Percentiles rank a stretch among this genome's conserved stretches.
phyloP scores from a whole-genome alignment of 2,797 vertebrate genomes.

The Florisuga fusca region DNA sequence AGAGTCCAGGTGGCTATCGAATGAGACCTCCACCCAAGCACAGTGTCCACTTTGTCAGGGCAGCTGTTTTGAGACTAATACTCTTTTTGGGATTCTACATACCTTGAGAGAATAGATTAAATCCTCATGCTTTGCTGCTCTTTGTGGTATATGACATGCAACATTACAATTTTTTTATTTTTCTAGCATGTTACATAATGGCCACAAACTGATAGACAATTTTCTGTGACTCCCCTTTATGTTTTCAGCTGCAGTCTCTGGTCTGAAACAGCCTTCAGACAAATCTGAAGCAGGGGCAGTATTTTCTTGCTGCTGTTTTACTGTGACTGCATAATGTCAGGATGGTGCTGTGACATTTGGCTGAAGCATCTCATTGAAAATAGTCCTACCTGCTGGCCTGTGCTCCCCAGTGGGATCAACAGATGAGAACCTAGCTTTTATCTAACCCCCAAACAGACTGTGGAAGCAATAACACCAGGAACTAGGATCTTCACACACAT shows the following conservation, averaged over 20 bases:
- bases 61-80: no score
- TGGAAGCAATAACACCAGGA: not conserved
- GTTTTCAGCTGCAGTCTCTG: not conserved
- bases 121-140: not conserved
- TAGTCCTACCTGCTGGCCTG: not conserved
- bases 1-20: no score
- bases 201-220: not conserved
- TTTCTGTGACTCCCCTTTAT: not conserved
- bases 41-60: no score
- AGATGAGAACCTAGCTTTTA: not conserved
- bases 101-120: not conserved
- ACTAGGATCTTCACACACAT: not conserved
- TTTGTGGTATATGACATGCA: not conserved
- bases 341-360: not conserved
- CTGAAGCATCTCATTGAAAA: not conserved
- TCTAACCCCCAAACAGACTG: not conserved
- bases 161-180: not conserved
- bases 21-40: no score
- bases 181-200: not conserved
- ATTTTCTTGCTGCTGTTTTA: not conserved
- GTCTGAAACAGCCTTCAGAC: not conserved
- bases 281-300: not conserved
- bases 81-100: no score
- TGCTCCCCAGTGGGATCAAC: not conserved
- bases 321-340: not conserved